Base-by-base conservation (phyloP, 2,797 vertebrate genomes). In the Falco concolor region DNA sequence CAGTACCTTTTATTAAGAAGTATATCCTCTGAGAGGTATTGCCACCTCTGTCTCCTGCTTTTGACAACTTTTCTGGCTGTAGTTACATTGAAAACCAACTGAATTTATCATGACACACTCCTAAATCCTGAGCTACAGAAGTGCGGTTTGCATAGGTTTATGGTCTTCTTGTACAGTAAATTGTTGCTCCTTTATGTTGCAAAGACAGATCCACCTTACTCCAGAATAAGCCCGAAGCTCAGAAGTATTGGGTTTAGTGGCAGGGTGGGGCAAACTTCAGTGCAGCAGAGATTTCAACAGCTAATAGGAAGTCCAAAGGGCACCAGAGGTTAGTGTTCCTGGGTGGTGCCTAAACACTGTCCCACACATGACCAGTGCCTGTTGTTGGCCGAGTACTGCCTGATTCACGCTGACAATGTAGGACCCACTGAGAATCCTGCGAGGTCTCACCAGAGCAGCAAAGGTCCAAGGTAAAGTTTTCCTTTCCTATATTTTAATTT, bases 231-330 rank as follows among this genome's bases (percentile, higher is more conserved):
- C 36, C 76, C 52, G 65, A 54, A 90, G 65, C 68, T 81, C 64
- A 30, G 84, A 56, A 93, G 76, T 38, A 69, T 84, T 27, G 10
- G 63, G 47, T 61, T 87, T 61, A 90, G 49, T 92, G 84, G 52
- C 76, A 90, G 95, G 96, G 94, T 90, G 96, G 92, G 82, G 96
- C 96, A 57, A 72, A 80, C 78, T 84, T 89, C 63, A 78, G 69
- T 57, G 20, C 84, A 81, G 69, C 82, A 93, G 87, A 84, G 92
- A 86, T 95, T 94, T 96, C 84, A 49, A 65, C 82, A 86, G 65
- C 91, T 91, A 81, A 47, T 93, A 92, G 91, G 92, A 95, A 96
- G 94, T 97, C 92, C 95, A 94, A 89, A 97, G 95, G 92, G 85
- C 92, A 44, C 45, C 42, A 49, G 76, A 50, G 69, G 82, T 93